phyloP scores from a whole-genome alignment of 92 coral and sea anemone species.

The Epizoanthus ramosus region DNA sequence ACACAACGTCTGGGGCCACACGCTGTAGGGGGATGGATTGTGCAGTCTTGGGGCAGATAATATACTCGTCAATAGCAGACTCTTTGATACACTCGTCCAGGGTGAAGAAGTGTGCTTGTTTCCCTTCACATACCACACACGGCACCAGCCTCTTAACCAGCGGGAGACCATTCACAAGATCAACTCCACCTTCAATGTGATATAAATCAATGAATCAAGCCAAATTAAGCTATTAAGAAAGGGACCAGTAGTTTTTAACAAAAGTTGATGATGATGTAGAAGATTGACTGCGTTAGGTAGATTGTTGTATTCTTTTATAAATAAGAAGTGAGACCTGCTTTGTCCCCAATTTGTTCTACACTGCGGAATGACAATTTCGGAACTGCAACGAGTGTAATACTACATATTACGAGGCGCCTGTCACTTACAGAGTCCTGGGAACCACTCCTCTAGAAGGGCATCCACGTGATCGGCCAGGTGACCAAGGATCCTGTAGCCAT shows the following conservation, averaged over 20 bases:
- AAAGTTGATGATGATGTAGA: no score
- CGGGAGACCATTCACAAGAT: constrained; percentile 74
- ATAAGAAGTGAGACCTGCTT: no score
- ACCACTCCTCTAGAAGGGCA: constrained; percentile 90
- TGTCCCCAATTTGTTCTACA: no score
- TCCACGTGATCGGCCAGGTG: constrained; percentile 93
- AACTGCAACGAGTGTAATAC: no score
- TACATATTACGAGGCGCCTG: no score
- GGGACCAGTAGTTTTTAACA: no score
- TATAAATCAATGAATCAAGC: neutral
- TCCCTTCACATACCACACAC: constrained; percentile 75
- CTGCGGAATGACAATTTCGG: no score
- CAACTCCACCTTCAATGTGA: constrained; percentile 67
- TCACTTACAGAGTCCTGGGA: constrained; percentile 84
- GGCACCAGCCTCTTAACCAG: constrained; percentile 64
- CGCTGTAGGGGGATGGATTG: constrained; percentile 68
- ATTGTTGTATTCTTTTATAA: no score
- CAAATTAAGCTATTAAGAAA: no score
- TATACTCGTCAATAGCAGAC: constrained; percentile 56
- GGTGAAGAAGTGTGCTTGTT: constrained; percentile 73
- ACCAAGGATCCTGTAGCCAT: constrained; percentile 78
- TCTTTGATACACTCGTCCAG: constrained; percentile 72
- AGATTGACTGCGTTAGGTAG: no score
- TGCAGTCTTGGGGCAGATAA: constrained; percentile 82
- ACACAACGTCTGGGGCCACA: constrained; percentile 88